These are phyloP conservation scores for Aleiodes leptofemur DNA, from an alignment of 2,888 invertebrate genomes.

Conservation along the genomic window DNA sequence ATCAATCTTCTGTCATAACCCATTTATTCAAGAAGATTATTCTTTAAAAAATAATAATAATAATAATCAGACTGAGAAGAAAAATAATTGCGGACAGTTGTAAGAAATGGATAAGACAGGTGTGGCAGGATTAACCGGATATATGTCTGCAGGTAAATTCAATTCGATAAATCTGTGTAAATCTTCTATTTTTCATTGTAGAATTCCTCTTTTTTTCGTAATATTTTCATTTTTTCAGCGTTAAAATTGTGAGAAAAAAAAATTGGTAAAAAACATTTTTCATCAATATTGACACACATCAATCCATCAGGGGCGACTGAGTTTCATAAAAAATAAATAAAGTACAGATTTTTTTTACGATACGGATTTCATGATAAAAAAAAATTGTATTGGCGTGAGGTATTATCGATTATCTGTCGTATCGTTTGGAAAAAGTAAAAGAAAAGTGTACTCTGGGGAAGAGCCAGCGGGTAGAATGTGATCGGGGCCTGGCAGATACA, in stretches of 20 bases:
- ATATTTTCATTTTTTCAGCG: too few species aligned
- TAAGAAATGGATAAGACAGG: not conserved
- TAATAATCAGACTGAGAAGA: too few species aligned
- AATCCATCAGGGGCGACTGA: not conserved
- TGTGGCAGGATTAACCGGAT: not conserved
- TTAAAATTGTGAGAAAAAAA: too few species aligned
- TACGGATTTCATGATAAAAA: conserved; percentile 2
- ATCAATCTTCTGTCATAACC: too few species aligned
- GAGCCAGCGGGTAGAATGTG: conserved; percentile 58
- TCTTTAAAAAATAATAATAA: too few species aligned
- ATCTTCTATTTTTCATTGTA: too few species aligned
- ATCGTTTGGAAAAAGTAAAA: conserved; percentile 73
- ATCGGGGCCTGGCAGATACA: conserved; percentile 71
- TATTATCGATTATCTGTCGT: conserved; percentile 73
- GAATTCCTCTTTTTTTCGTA: too few species aligned
- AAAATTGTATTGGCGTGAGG: conserved; percentile 49
- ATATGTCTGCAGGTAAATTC: too few species aligned
- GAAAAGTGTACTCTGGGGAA: conserved; percentile 72
- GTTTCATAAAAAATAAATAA: conserved; percentile 32
- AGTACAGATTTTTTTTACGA: conserved; percentile 16
- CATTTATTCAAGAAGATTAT: too few species aligned
- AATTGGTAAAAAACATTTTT: not conserved
- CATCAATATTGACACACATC: conserved; percentile 14
- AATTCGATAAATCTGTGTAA: too few species aligned
- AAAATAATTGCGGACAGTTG: too few species aligned